These are phyloP conservation scores for Montipora capricornis DNA, from an alignment of 64 coral and sea anemone genomes.

Conservation along the genomic window DNA sequence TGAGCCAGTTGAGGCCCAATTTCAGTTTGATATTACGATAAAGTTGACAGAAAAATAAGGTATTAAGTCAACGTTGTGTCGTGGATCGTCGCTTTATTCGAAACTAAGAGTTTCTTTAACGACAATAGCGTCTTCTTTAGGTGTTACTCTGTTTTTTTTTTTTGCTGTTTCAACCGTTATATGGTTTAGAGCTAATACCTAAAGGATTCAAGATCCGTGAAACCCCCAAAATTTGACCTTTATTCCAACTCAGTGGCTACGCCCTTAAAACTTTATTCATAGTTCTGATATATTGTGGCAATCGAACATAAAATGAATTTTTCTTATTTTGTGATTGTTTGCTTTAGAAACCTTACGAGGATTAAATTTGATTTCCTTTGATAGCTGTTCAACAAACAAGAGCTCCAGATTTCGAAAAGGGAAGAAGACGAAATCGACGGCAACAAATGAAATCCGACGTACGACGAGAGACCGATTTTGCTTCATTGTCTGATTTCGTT, in stretches of 20 bases:
- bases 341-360: neutral
- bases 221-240: no score
- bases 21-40: neutral
- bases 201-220: neutral
- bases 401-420: constrained; percentile 83
- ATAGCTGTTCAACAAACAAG: constrained; percentile 92
- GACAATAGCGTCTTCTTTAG: no score
- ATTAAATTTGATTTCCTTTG: constrained; percentile 28
- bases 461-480: constrained; percentile 87
- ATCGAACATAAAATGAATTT: constrained; percentile 10
- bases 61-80: neutral
- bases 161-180: no score
- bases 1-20: neutral
- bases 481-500: constrained; percentile 88
- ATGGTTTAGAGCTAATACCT: no score
- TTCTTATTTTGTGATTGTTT: neutral
- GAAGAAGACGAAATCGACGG: constrained; percentile 66
- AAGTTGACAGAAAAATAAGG: neutral
- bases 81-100: neutral
- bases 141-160: no score
- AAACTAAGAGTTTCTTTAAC: neutral
- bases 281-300: neutral
- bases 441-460: constrained; percentile 75
- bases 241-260: no score
- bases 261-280: neutral